Base-by-base conservation (phyloP, 2,797 vertebrate genomes). In the Eurystomus glaucurus region DNA sequence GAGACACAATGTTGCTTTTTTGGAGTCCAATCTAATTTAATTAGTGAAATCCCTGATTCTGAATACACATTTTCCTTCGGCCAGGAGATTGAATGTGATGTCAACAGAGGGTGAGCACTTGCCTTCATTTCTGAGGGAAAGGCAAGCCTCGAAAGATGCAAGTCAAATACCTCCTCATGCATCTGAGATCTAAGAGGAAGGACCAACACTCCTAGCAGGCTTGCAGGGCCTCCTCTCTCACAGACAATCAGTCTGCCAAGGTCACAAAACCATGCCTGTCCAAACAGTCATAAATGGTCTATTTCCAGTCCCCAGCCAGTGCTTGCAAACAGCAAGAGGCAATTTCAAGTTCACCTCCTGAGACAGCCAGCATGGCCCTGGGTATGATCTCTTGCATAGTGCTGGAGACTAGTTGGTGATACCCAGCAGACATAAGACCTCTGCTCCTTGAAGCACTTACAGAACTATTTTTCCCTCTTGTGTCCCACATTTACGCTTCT, bases 281-380 rank as follows among this genome's bases (percentile, higher is more conserved):
- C 2, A 3, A 74, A 74, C 0, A 5, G 48, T 21, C 31, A 33
- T 3, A 48, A 52, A 37, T 1, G 2, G 54, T 28, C 54, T 54
- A 10, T 52, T 51, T 58, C 65, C 31, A 66, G 18, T 16, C 54
- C 41, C 28, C 48, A 62, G 26, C 9, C 51, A 78, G 23, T 28
- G 25, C 61, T 43, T 54, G 37, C 33, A 61, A 76, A 82, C 0
- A 0, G 31, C 12, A n/a, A 57, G 28, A 88, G 31, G 10, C 28
- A 52, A 70, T 46, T 77, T 51, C 46, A n/a, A 58, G 29, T n/a
- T 33, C 16, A 75, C 3, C 9, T 17, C 0, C 0, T 28, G n/a
- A 35, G 18, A 75, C 9, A 18, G 21, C 25, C 61, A 41, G 57
- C n/a, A 11, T 0, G 3, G 45, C 18, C 80, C 37, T n/a, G 39